Base-by-base conservation (phyloP, 1,140 invertebrate genomes). In the Zaprionus ornatus region DNA sequence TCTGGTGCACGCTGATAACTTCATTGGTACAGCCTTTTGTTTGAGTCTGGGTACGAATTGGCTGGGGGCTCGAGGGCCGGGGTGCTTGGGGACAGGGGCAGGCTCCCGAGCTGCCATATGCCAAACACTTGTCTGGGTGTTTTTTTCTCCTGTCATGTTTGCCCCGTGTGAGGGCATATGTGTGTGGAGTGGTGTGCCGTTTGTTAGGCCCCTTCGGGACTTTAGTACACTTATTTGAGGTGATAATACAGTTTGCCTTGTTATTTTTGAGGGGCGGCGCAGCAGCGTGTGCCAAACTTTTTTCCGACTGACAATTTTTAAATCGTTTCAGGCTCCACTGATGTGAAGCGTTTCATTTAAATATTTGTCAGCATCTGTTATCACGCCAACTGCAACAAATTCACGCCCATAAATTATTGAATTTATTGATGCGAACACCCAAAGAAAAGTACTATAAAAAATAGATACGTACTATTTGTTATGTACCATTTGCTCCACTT, bases 161-260 rank as follows among this genome's bases (percentile, higher is more conserved):
- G 62, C 32, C n/a, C 9, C 52, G 48, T 57, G 42, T 77, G 13
- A 57, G 56, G 66, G 68, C 52, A 40, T 76, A 27, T 65, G 50
- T 45, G n/a, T 59, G 71, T 17, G n/a, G n/a, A n/a, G 21, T 63
- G 27, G 55, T 52, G 64, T 70, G 73, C 61, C 62, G 77, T 85
- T 67, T 86, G 79, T 85, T 64, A 66, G 70, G 50, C 54, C 54
- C 87, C 72, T 72, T 52, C 62, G 74, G 85, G 74, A 84, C 77
- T 88, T 88, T 88, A 84, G 84, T 90, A 88, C 80, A 88, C 85
- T 90, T 80, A 88, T 88, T 88, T 88, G 81, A 88, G 84, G 84
- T 88, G 84, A 88, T 88, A 88, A 88, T 90, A 81, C 80, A 81
- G 80, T 84, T 82, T 77, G 67, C 77, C 65, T 78, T 78, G 68